Evolutionary conservation across 2,797 vertebrate species (phyloP), one percentile per base, ranked within the genome.

Genomic region (Catostomus latipinnis): DNA sequence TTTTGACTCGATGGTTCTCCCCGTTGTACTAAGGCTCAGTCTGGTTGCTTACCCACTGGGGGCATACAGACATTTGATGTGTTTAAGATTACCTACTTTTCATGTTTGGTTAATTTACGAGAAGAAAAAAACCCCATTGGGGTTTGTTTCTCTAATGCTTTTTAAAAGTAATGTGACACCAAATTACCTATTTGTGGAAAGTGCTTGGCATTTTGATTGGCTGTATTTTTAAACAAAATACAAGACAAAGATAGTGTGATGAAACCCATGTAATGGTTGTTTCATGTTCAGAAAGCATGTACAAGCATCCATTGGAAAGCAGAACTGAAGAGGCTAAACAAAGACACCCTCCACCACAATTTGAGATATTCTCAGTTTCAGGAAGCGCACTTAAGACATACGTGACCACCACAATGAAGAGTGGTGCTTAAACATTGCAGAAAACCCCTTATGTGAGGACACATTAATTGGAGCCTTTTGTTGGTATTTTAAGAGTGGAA

Each of bases 381-480:
- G 43, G 13, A 78, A 48, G 22, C 48, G 12, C 58, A 13, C 50
- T 71, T 62, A 11, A 56, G n/a, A n/a, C 9, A 34, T 62, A 56
- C 45, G 61, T 6, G 14, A 56, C 57, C 56, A 66, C 1, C 68
- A 73, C 13, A 46, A 76, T 67, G 75, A 72, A 57, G 53, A 70
- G 57, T 11, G 74, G 61, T 82, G 50, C 80, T 82, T 80, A 74
- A 78, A 71, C 77, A 76, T 77, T 77, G 71, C 74, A 76, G 71
- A 73, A 65, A 75, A 84, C 63, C 71, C 66, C 65, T 74, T 76
- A 56, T 74, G 80, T 22, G 61, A 61, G 11, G 50, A 78, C 57
- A 71, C 81, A 67, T 79, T 86, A 86, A 86, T 84, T 83, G 85
- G 80, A 65, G 81, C 69, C 46, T 85, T 81, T 76, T 72, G 71